Base-by-base conservation (phyloP, 2,113 vertebrate species). In the Urocynchramus pylzowi region DNA sequence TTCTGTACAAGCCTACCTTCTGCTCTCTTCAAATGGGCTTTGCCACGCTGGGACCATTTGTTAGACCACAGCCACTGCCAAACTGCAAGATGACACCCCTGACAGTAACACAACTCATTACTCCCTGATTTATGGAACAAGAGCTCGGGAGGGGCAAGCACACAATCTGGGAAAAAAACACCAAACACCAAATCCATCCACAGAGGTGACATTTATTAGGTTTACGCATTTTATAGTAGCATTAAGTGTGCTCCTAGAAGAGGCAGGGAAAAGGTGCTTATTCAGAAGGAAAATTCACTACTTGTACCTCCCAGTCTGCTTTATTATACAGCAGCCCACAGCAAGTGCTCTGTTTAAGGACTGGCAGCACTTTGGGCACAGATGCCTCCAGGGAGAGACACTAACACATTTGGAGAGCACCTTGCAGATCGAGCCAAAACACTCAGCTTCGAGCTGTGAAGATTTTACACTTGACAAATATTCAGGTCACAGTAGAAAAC, bases 101-200 rank as follows among this genome's bases (percentile, higher is more conserved):
- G 86, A 94, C 90, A 97, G 93, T 18, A 93, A 97, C 96, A 94
- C 94, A 96, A 93, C 95, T 97, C 79, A 79, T 96, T 97, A 94
- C 83, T 82, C 39, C 9, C 60, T 95, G 97, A 97, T 91, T 97
- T 96, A 94, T 50, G 76, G 67, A 92, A 68, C 26, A 73, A 86
- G 77, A 95, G 81, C 89, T 63, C 37, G 3, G 92, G 71, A 45
- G 30, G 47, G 53, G 65, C 41, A 70, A 63, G 63, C 59, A 74
- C 76, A 84, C 63, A n/a, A 37, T 54, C 50, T 37, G 57, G 31
- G 15, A 22, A 49, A 80, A 79, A 64, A 52, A 28, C 14, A 39
- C 21, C 41, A 6, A 47, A 71, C 45, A 89, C 81, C 57, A 93
- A 90, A 91, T 92, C 67, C 79, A 95, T 87, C 69, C 79, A 74